Percentiles rank a stretch among this genome's conserved stretches.
Evolutionary conservation across 1,140 invertebrate species (phyloP).

Genomic region (Archegozetes longisetosus): DNA sequence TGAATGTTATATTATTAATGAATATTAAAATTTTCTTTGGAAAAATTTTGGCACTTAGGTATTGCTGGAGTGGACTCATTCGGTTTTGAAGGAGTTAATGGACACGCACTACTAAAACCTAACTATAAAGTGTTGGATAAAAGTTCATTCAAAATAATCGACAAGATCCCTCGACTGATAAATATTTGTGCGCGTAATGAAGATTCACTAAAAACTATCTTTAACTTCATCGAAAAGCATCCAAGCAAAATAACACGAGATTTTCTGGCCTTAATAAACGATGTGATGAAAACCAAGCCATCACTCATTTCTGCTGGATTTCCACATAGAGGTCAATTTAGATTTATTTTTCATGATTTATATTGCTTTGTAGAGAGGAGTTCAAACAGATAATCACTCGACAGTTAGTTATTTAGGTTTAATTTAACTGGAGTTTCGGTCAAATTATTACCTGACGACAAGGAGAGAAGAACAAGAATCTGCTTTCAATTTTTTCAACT

Average conservation of each 20-base stretch:
- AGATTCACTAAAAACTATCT: slow-evolving; percentile 27
- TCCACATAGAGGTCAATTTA: slow-evolving; percentile 8
- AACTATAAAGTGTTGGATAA: slow-evolving; percentile 27
- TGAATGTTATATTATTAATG: too few species aligned
- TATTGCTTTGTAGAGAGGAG: slow-evolving; percentile 20
- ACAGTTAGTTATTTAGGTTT: too few species aligned
- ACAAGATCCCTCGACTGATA: slow-evolving; percentile 4
- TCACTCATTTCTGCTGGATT: not conserved
- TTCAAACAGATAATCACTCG: too few species aligned
- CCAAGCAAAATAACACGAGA: slow-evolving; percentile 23
- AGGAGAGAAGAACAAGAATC: too few species aligned
- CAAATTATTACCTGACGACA: too few species aligned
- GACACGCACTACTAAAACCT: slow-evolving; percentile 50
- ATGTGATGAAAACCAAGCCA: slow-evolving; percentile 1
- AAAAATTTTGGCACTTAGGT: slow-evolving; percentile 45
- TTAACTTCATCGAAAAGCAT: slow-evolving; percentile 40
- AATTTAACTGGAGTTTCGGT: too few species aligned
- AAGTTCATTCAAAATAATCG: slow-evolving; percentile 20
- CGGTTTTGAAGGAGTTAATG: slow-evolving; percentile 14
- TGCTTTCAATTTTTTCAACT: too few species aligned
- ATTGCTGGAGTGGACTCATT: slow-evolving; percentile 51
- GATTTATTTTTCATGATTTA: not conserved
- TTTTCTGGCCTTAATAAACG: slow-evolving; percentile 15
- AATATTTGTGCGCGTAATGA: slow-evolving; percentile 8
- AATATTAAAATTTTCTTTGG: too few species aligned